Percentiles rank a stretch among this genome's conserved stretches.
phyloP scores from a whole-genome alignment of 2,113 vertebrate genomes.

The Pangasianodon hypophthalmus region DNA sequence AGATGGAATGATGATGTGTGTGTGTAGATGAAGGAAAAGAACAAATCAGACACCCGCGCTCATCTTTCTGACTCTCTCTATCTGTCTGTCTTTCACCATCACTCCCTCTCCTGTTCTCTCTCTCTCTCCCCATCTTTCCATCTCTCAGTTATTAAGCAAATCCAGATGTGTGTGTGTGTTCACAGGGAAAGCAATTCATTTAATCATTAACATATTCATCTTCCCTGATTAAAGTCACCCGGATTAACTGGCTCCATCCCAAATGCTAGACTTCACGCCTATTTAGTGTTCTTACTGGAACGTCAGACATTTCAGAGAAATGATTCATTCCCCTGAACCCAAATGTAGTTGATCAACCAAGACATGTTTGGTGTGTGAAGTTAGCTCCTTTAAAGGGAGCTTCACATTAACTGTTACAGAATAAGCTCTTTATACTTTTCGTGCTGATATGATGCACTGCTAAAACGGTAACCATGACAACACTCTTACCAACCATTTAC shows the following conservation, averaged over 20 bases:
- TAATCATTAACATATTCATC: constrained; percentile 24
- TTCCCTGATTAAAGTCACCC: constrained; percentile 5
- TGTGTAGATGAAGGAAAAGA: background rate
- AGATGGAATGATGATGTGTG: background rate
- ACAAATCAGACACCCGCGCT: background rate
- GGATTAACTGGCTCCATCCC: constrained; percentile 4
- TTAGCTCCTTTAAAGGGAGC: background rate
- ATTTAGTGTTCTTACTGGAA: background rate
- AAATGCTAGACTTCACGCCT: background rate
- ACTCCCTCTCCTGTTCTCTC: background rate
- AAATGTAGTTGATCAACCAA: background rate
- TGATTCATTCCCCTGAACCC: background rate
- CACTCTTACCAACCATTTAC: too few species aligned
- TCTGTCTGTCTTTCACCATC: background rate
- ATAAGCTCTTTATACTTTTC: background rate
- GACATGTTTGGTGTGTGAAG: background rate
- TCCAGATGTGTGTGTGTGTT: constrained; percentile 31
- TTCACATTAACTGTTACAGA: background rate
- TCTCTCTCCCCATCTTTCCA: background rate
- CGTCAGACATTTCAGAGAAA: background rate
- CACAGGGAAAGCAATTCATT: background rate
- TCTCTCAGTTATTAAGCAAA: background rate
- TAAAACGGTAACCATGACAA: constrained; percentile 15
- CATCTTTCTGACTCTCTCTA: background rate
- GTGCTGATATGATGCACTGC: background rate